Conservation (phyloP, 2,888 invertebrate genomes). For the Meiosimyza platycephala region DNA sequence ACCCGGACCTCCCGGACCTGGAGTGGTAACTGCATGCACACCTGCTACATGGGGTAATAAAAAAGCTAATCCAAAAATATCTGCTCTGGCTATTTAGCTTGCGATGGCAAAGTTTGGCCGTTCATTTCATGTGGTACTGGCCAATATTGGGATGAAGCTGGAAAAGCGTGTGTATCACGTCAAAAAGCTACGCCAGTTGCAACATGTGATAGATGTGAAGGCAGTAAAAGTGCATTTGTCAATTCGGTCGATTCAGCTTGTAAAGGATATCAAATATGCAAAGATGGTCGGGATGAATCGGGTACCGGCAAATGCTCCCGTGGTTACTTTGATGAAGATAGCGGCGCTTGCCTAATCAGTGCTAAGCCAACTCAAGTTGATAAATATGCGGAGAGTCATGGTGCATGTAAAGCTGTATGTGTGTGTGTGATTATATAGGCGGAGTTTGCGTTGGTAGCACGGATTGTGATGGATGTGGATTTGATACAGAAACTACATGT, state of each 20-base stretch:
- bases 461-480: background rate
- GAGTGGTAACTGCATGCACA: background rate
- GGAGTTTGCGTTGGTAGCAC: no score
- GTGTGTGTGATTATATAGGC: no score
- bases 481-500: no score
- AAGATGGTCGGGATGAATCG: slow-evolving; percentile 35
- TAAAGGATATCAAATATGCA: slow-evolving; percentile 39
- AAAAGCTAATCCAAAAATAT: slow-evolving; percentile 26
- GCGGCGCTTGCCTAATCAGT: slow-evolving; percentile 36
- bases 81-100: slow-evolving; percentile 43
- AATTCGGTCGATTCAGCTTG: slow-evolving; percentile 47
- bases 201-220: slow-evolving; percentile 50
- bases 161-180: slow-evolving; percentile 39
- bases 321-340: slow-evolving; percentile 42
- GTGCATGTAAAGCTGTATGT: no score
- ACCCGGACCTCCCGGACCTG: background rate
- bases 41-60: background rate
- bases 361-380: background rate
- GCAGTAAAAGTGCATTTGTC: slow-evolving; percentile 44
- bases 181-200: slow-evolving; percentile 37
- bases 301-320: slow-evolving; percentile 32
- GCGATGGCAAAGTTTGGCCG: slow-evolving; percentile 35
- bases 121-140: slow-evolving; percentile 32
- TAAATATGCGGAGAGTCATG: no score
- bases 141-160: slow-evolving; percentile 38